Evolutionary conservation across 2,113 vertebrate species (phyloP).

Genomic region (Aythya baeri): DNA sequence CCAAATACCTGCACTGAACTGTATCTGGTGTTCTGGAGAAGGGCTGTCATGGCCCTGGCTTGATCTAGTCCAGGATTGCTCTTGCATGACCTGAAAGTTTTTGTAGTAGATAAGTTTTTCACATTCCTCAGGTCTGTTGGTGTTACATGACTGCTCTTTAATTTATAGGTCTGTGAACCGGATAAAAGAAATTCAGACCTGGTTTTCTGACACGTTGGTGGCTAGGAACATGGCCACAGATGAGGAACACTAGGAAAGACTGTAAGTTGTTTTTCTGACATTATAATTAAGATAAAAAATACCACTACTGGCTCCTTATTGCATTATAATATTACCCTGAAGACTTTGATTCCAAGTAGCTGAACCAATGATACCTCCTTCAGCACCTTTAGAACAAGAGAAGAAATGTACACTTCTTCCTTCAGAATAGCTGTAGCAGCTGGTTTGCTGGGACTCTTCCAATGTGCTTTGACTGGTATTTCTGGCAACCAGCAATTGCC

Average conservation of each 20-base stretch:
- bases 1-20: background rate
- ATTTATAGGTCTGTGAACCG: background rate
- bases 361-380: background rate
- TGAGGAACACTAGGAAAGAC: background rate
- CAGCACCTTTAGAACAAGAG: background rate
- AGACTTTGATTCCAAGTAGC: background rate
- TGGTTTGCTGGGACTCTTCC: background rate
- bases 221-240: background rate
- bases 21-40: background rate
- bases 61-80: background rate
- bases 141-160: background rate
- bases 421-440: background rate
- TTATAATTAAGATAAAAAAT: background rate
- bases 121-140: background rate
- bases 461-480: background rate
- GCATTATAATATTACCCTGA: background rate
- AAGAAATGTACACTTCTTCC: background rate
- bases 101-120: background rate
- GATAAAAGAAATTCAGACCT: background rate
- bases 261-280: background rate
- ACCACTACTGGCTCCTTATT: background rate
- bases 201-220: background rate
- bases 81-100: fast-evolving
- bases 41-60: background rate
- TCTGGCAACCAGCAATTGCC: background rate